These are phyloP conservation scores for Spilogale gracilis DNA, from an alignment of 2,113 vertebrate species.

Conservation along the genomic window DNA sequence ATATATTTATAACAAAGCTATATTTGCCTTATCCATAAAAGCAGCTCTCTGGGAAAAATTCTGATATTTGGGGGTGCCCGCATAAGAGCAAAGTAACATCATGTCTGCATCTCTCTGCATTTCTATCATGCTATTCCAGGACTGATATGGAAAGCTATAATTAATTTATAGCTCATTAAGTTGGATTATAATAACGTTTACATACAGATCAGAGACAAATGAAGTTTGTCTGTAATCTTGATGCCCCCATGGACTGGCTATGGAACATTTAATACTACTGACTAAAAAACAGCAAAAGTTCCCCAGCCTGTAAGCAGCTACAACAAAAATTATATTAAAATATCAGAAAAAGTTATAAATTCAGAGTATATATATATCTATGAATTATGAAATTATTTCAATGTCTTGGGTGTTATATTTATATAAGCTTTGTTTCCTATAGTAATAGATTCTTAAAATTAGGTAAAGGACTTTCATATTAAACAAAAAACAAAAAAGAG, in stretches of 20 bases:
- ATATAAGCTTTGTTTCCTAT: neutral
- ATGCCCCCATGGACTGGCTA: neutral
- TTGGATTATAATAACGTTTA: neutral
- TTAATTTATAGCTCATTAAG: neutral
- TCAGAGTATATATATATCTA: neutral
- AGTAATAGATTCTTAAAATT: neutral
- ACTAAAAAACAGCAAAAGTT: neutral
- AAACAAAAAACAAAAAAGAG: neutral
- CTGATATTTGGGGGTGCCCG: neutral
- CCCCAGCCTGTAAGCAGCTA: neutral
- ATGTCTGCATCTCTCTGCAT: neutral
- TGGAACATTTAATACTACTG: neutral
- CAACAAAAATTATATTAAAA: neutral
- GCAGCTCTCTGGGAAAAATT: neutral
- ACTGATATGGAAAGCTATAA: neutral
- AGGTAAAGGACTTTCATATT: neutral
- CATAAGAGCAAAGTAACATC: neutral
- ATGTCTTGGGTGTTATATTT: neutral
- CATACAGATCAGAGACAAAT: neutral
- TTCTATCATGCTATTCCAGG: neutral
- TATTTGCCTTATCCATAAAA: neutral
- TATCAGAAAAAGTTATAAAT: neutral
- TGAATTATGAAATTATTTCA: neutral
- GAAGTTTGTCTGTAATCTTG: neutral
- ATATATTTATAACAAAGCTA: conserved; percentile 7